These are phyloP conservation scores for Tauraco erythrolophus DNA, from an alignment of 2,113 vertebrate species.

Conservation along the genomic window DNA sequence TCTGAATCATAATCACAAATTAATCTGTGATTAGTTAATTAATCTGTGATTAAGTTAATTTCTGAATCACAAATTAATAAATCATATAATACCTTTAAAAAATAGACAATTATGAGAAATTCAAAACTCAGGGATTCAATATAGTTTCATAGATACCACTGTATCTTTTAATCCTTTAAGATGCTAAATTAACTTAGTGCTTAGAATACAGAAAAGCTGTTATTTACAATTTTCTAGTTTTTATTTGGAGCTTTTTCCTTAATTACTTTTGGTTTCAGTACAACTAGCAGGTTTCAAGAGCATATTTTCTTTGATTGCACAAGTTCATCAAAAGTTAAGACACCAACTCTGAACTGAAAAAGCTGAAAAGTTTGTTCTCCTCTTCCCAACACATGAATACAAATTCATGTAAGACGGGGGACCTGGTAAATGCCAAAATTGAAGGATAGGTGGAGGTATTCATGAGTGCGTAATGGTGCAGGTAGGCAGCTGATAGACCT, in stretches of 20 bases:
- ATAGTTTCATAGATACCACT: neutral
- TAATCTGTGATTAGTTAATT: no score
- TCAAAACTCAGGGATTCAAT: neutral
- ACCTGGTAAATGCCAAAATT: neutral
- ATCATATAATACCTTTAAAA: neutral
- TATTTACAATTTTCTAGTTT: neutral
- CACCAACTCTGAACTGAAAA: neutral
- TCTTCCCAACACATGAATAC: neutral
- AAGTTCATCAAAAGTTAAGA: neutral
- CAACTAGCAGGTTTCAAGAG: slow-evolving; percentile 7
- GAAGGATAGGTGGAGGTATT: neutral
- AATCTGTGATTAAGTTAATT: no score
- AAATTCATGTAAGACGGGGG: neutral
- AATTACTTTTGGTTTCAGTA: neutral
- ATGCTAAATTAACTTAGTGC: neutral
- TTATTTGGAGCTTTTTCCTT: neutral
- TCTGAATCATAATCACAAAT: neutral
- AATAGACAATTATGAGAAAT: neutral
- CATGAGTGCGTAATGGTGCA: rapidly evolving
- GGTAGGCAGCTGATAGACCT: neutral
- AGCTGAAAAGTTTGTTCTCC: neutral
- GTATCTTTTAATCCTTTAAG: neutral
- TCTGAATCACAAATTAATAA: neutral
- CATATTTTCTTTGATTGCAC: neutral
- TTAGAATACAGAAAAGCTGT: neutral